Evolutionary conservation across 2,113 vertebrate species (phyloP).

Genomic region (Eublepharis macularius): DNA sequence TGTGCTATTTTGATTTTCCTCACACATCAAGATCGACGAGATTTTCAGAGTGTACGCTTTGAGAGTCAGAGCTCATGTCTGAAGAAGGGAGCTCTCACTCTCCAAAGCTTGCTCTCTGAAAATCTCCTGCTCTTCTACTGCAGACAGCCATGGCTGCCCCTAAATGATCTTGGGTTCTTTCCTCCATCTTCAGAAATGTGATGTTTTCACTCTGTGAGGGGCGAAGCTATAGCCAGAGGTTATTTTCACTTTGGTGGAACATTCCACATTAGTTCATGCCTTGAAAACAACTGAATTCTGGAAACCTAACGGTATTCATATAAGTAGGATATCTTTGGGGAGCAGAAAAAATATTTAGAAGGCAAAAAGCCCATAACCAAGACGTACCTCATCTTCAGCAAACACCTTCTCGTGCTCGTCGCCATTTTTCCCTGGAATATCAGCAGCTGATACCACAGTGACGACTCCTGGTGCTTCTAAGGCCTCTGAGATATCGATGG

Average conservation of each 20-base stretch:
- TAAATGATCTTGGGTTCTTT: no score
- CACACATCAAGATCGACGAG: no score
- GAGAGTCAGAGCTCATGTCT: no score
- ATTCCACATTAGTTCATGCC: no score
- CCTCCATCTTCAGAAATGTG: no score
- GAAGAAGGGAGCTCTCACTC: no score
- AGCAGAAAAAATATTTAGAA: not conserved
- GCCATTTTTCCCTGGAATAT: conserved; percentile 57
- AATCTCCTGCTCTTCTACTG: no score
- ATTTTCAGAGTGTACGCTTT: no score
- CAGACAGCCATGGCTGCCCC: no score
- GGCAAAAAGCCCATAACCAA: conserved; percentile 1
- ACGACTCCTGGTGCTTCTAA: conserved; percentile 47
- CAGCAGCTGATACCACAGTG: conserved; percentile 56
- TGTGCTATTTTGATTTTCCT: no score
- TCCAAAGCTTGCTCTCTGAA: no score
- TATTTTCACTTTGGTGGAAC: not conserved
- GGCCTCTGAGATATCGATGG: conserved; percentile 48
- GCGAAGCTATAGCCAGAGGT: not conserved
- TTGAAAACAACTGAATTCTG: not conserved
- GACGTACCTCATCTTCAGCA: conserved; percentile 51
- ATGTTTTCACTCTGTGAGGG: no score
- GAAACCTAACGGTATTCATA: not conserved
- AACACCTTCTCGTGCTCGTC: conserved; percentile 46
- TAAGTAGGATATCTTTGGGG: not conserved